phyloP scores from a whole-genome alignment of 2,888 invertebrate species.

The Volucella zonaria region DNA sequence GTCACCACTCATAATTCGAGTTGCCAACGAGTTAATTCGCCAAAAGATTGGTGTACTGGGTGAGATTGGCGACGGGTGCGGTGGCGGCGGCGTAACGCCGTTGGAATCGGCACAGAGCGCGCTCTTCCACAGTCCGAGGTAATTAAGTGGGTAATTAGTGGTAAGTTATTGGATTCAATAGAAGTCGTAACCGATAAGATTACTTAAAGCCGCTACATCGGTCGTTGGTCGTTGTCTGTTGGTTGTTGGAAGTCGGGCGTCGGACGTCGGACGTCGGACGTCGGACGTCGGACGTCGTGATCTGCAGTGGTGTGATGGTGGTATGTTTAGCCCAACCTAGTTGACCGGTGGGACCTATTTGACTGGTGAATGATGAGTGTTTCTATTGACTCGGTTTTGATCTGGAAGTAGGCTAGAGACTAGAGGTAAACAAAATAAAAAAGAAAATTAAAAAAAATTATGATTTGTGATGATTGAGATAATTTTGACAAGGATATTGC shows the following conservation, averaged over 20 bases:
- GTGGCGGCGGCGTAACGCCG: no score
- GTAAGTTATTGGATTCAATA: constrained; percentile 73
- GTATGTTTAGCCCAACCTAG: constrained; percentile 34
- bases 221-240: no score
- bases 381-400: constrained; percentile 42
- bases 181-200: constrained; percentile 67
- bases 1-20: constrained; percentile 72
- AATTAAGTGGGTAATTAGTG: constrained; percentile 72
- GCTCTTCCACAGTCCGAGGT: constrained; percentile 33
- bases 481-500: constrained; percentile 61
- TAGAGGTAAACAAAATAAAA: constrained; percentile 24
- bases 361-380: constrained; percentile 68
- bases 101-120: background rate
- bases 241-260: background rate
- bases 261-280: background rate
- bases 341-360: constrained; percentile 38
- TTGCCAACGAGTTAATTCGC: constrained; percentile 41
- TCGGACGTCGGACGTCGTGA: no score
- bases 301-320: constrained; percentile 35
- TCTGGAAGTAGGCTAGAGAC: constrained; percentile 46
- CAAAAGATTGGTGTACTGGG: constrained; percentile 8
- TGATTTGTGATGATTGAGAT: constrained; percentile 66
- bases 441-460: constrained; percentile 17
- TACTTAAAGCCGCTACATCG: constrained; percentile 17
- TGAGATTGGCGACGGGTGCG: no score